Percentiles rank a stretch among this genome's conserved stretches.
Conservation (phyloP, 2,797 vertebrate species). For the Sorex maritimensis region DNA sequence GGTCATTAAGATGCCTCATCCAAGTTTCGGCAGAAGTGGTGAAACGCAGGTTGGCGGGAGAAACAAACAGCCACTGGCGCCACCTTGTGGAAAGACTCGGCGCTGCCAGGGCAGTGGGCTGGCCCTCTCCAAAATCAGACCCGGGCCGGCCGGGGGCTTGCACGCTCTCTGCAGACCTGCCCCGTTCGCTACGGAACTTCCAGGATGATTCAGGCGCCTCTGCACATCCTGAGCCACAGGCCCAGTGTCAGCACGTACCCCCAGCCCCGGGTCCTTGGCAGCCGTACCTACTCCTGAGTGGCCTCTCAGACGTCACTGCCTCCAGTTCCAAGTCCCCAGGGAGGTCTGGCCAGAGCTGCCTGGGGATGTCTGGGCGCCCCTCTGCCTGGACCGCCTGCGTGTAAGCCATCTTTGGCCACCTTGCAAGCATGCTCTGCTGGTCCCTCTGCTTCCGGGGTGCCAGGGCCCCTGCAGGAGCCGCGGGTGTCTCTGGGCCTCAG, state of each 20-base stretch:
- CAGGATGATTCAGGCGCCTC: background rate
- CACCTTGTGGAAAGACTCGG: conserved; percentile 53
- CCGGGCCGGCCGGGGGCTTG: too few relatives aligned
- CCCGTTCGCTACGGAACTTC: background rate
- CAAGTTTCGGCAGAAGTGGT: background rate
- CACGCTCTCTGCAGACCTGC: too few relatives aligned
- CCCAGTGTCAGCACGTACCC: too few relatives aligned
- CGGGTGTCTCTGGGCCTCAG: too few relatives aligned
- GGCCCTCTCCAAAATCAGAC: background rate
- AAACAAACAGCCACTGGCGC: background rate
- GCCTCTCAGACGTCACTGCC: background rate
- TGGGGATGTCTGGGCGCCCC: accelerated
- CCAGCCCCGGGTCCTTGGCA: background rate
- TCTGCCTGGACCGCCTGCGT: background rate
- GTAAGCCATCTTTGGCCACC: background rate
- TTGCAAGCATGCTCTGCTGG: background rate
- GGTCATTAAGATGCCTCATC: background rate
- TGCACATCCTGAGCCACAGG: too few relatives aligned
- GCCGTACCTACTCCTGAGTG: background rate
- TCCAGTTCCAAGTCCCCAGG: background rate
- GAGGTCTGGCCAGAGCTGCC: background rate
- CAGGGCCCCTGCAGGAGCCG: background rate
- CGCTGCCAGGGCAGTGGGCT: background rate
- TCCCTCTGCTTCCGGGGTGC: background rate
- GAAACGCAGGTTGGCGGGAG: background rate